phyloP scores from a whole-genome alignment of 2,113 vertebrate species.

The Salvelinus alpinus region DNA sequence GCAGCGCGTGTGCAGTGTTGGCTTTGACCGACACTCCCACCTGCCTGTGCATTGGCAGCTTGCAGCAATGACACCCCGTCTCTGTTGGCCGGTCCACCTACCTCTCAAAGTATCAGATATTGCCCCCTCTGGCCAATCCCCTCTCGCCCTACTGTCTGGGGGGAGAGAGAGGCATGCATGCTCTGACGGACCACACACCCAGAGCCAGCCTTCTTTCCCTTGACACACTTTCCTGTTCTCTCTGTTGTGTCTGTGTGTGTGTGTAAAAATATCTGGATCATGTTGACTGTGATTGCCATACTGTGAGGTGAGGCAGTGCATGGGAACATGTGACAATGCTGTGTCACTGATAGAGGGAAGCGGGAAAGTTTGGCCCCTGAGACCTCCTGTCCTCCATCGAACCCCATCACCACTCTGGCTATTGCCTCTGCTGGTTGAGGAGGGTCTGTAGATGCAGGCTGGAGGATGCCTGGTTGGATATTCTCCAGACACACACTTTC shows the following conservation, averaged over 20 bases:
- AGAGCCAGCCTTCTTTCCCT: slow-evolving; percentile 56
- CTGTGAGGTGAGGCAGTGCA: slow-evolving; percentile 46
- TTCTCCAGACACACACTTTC: neutral
- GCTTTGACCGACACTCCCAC: slow-evolving; percentile 68
- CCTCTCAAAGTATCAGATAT: slow-evolving; percentile 58
- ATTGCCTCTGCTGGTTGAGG: neutral
- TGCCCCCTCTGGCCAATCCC: slow-evolving; percentile 2
- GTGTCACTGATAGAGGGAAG: neutral
- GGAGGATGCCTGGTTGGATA: neutral
- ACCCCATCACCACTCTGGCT: neutral
- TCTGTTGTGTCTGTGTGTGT: slow-evolving; percentile 15
- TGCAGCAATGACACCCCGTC: slow-evolving; percentile 54
- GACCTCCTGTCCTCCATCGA: too few relatives aligned
- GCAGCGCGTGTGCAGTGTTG: slow-evolving; percentile 13
- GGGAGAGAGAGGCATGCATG: slow-evolving; percentile 44
- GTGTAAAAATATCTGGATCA: slow-evolving; percentile 65
- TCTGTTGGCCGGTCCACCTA: slow-evolving; percentile 68
- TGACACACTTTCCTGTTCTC: neutral
- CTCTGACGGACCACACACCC: slow-evolving; percentile 64
- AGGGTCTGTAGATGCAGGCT: neutral
- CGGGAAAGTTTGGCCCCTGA: neutral
- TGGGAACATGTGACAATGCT: slow-evolving; percentile 43
- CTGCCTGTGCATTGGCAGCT: slow-evolving; percentile 51
- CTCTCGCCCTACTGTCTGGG: slow-evolving; percentile 12
- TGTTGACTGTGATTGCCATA: slow-evolving; percentile 49